Conservation (phyloP, 2,113 vertebrate genomes). For the Paramormyrops kingsleyae region DNA sequence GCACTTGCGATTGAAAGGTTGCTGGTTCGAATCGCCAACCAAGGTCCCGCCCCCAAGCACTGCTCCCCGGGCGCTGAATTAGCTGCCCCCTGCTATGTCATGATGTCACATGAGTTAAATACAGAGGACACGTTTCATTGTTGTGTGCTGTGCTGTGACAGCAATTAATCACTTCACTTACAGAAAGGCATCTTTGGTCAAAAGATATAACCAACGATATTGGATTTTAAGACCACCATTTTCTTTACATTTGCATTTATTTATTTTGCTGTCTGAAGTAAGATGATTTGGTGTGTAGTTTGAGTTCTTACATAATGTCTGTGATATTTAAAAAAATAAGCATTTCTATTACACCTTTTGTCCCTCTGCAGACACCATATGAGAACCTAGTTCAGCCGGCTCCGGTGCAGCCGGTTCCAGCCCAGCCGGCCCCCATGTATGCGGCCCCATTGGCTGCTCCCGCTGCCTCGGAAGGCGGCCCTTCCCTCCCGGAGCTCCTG, state of each 20-base stretch:
- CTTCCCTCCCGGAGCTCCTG: constrained; percentile 72
- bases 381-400: constrained; percentile 23
- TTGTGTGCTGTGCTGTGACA: too few relatives aligned
- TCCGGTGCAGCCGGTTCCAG: neutral
- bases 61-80: too few relatives aligned
- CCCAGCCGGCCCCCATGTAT: constrained; percentile 24
- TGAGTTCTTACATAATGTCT: neutral
- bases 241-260: neutral
- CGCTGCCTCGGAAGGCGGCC: constrained; percentile 43
- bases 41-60: too few relatives aligned
- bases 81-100: too few relatives aligned
- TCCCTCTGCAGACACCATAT: neutral
- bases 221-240: neutral
- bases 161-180: neutral
- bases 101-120: too few relatives aligned
- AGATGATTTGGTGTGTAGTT: neutral
- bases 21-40: too few relatives aligned
- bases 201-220: neutral
- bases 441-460: constrained; percentile 32
- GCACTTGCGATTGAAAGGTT: too few relatives aligned
- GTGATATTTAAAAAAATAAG: neutral
- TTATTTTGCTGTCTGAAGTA: neutral
- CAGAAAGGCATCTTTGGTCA: neutral
- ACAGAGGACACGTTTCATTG: too few relatives aligned
- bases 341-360: neutral